phyloP scores from a whole-genome alignment of 2,888 invertebrate species.

The Ectemnius continuus region DNA sequence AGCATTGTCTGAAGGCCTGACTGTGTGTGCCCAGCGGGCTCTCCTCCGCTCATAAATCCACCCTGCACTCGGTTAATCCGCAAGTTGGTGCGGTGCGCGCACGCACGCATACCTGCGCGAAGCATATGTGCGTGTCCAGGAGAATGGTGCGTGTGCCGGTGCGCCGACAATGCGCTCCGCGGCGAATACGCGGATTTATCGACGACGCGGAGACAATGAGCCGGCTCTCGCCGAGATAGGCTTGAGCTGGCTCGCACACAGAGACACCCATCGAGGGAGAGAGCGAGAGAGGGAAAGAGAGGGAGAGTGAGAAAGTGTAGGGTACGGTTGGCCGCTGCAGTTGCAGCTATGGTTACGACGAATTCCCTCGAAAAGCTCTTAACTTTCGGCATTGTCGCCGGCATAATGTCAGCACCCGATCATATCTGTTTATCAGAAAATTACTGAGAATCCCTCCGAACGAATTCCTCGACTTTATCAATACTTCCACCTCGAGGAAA shows the following conservation, averaged over 20 bases:
- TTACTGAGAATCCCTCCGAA: conserved; percentile 8
- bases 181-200: conserved; percentile 59
- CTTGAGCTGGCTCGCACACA: conserved; percentile 20
- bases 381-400: conserved; percentile 53
- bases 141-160: conserved; percentile 20
- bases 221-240: conserved; percentile 34
- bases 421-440: conserved; percentile 42
- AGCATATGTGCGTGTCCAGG: conserved; percentile 15
- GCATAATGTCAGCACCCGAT: conserved; percentile 38
- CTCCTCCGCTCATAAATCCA: conserved; percentile 56
- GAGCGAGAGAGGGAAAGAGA: too few species aligned
- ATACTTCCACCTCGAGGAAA: background rate
- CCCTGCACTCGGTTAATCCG: conserved; percentile 55
- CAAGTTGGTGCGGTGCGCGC: conserved; percentile 14
- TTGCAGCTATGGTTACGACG: conserved; percentile 32
- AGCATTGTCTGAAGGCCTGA: conserved; percentile 47
- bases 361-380: conserved; percentile 54
- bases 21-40: conserved; percentile 52
- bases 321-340: background rate
- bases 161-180: conserved; percentile 56
- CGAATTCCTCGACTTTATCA: background rate
- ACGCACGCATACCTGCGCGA: conserved; percentile 19
- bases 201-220: conserved; percentile 54
- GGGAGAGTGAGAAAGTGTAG: too few species aligned
- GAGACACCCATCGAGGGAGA: background rate